Evolutionary conservation across 1,140 invertebrate species (phyloP), one percentile per base, ranked within the genome.

Genomic region (Grapholita molesta): DNA sequence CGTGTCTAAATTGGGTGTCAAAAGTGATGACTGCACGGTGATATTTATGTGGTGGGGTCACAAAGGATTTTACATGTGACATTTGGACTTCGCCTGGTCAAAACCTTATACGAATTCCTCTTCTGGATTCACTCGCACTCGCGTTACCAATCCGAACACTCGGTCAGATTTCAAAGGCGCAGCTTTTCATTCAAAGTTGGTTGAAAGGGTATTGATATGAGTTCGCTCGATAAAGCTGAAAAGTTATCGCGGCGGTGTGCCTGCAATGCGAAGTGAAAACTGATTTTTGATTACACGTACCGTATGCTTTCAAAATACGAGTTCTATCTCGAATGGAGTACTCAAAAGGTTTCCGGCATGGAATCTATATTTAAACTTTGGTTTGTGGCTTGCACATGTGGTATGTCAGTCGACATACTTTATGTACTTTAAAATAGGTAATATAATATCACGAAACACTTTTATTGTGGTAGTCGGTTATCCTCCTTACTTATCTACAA

Each of bases 151-250:
- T 48, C 15, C 18, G 42, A 48, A 48, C n/a, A 0, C 4, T 21
- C 42, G 42, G 42, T 48, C 42, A 48, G 42, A 48, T 48, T 48
- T 48, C 42, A 48, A 48, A 48, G 42, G 42, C 42, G 42, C 42
- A 48, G 42, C 42, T 48, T 48, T 21, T 48, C 42, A 48, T 48
- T 48, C 42, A 48, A 48, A 48, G 42, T 48, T 48, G 42, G 42
- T 48, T 48, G 42, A 48, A 48, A 48, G 42, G 42, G 42, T 48
- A 48, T 48, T 48, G 42, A 48, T 48, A 48, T 48, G 42, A 48
- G 42, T 48, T n/a, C 42, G 42, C 42, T 48, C 42, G 42, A 48
- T 48, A 48, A 48, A 48, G 18, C 42, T 48, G 15, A 18, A 48
- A 48, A 48, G 42, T 48, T 48, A 48, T 48, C 42, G 42, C 42